These are phyloP conservation scores for Chiroxiphia lanceolata DNA, from an alignment of 2,797 vertebrate species.

Conservation along the genomic window DNA sequence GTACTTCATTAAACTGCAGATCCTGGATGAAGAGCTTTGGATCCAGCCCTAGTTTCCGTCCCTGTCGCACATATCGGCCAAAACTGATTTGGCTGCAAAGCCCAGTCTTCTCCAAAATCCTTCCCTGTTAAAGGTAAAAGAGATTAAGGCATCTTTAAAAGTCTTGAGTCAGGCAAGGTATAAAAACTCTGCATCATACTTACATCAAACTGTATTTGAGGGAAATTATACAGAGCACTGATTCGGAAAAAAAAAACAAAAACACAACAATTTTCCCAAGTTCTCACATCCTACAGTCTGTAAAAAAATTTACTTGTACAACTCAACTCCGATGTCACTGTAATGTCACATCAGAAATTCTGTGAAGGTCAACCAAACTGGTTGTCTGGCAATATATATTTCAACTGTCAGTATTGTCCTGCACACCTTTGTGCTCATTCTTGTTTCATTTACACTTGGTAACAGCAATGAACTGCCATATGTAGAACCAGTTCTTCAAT, in stretches of 20 bases:
- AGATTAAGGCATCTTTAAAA: neutral
- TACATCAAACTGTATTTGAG: neutral
- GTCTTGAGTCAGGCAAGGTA: neutral
- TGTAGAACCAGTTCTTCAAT: neutral
- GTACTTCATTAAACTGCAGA: conserved; percentile 75
- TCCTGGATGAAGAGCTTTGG: conserved; percentile 80
- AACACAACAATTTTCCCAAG: neutral
- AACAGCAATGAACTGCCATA: neutral
- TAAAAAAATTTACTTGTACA: neutral
- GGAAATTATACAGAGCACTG: neutral
- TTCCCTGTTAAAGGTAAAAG: conserved; percentile 67
- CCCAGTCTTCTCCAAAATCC: conserved; percentile 78
- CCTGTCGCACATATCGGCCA: conserved; percentile 69
- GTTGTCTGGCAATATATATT: neutral
- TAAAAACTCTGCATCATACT: neutral
- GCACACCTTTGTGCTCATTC: neutral
- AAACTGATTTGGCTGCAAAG: conserved; percentile 78
- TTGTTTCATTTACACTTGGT: neutral
- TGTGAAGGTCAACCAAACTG: neutral
- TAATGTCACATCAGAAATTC: neutral
- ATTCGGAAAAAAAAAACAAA: neutral
- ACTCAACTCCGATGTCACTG: neutral
- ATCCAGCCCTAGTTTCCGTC: conserved; percentile 58
- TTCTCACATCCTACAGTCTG: neutral
- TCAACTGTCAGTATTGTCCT: neutral